Evolutionary conservation across 2,888 invertebrate genomes (phyloP), one percentile per base, ranked within the genome.

Genomic region (Pristionchus mayeri): DNA sequence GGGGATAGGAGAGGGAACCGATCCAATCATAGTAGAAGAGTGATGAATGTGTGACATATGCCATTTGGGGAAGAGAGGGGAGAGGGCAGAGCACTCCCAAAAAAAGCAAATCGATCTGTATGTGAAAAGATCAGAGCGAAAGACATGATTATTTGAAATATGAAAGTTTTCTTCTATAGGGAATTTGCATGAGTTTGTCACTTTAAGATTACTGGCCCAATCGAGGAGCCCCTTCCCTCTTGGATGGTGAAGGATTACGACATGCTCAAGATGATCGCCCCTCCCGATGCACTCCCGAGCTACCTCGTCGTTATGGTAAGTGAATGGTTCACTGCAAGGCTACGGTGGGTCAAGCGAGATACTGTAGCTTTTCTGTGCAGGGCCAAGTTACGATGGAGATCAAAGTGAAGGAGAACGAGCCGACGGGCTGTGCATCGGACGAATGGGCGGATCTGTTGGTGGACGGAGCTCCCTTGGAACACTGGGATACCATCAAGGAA

Each of bases 1-100:
- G 67, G 21, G 67, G 67, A 67, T 60, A 21, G 67, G 37, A 21
- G 37, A 67, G 67, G 21, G 37, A 37, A 18, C 67, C 9, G 37
- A 67, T 67, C 67, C 67, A 67, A 67, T 67, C 67, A 67, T 34
- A 67, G 37, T 67, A 37, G 57, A 60, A 27, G 3, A 30, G 67
- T 34, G 67, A 67, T 67, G 67, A 67, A 67, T 67, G 67, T 37
- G 67, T 34, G 67, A 67, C 34, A 67, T 67, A 37, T 67, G 67
- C 67, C 67, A 67, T 67, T 67, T 67, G 67, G 67, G 37, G 34
- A n/a, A 60, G 57, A 60, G 57, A 60, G 30, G 57, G 67, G 18
- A 57, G n/a, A 57, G 24, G 3, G 67, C 21, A 16, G 27, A 27
- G 27, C 57, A 60, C n/a, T 13, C 57, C 57, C 34, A 7, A 67